Conservation (phyloP, 2,113 vertebrate genomes). For the Gymnobelideus leadbeateri region DNA sequence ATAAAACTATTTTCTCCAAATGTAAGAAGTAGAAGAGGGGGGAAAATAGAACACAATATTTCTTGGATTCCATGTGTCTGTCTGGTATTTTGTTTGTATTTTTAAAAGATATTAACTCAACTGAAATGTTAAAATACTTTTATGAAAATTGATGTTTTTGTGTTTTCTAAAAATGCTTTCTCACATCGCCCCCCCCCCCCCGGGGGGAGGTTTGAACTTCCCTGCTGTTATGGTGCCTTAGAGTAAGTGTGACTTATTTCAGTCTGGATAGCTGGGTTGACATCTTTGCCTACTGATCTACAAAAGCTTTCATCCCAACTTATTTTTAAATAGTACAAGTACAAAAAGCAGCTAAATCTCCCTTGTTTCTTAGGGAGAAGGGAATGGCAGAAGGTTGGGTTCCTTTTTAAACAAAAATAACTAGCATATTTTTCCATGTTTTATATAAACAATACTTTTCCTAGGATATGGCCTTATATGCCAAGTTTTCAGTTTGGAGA, state of each 20-base stretch:
- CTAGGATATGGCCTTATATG: constrained; percentile 21
- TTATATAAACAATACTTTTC: constrained; percentile 55
- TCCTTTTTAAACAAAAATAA: constrained; percentile 60
- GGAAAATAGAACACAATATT: neutral
- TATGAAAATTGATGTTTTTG: neutral
- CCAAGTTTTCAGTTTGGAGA: constrained; percentile 9
- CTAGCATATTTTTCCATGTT: neutral
- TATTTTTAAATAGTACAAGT: constrained; percentile 51
- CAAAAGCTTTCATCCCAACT: neutral
- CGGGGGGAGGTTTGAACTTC: neutral
- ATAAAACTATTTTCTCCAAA: constrained; percentile 33
- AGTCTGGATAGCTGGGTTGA: neutral
- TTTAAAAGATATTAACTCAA: neutral
- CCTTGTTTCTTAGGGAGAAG: constrained; percentile 19
- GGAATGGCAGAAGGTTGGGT: neutral
- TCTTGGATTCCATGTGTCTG: neutral
- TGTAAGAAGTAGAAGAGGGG: constrained; percentile 15
- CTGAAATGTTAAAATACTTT: neutral
- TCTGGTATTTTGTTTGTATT: neutral
- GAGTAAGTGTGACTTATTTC: neutral
- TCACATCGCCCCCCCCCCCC: too few species aligned
- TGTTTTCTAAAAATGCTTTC: neutral
- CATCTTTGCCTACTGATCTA: neutral
- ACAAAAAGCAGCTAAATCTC: constrained; percentile 6
- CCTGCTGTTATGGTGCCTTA: fast-evolving